phyloP scores from a whole-genome alignment of 1,140 invertebrate species.

The Spodoptera frugiperda region DNA sequence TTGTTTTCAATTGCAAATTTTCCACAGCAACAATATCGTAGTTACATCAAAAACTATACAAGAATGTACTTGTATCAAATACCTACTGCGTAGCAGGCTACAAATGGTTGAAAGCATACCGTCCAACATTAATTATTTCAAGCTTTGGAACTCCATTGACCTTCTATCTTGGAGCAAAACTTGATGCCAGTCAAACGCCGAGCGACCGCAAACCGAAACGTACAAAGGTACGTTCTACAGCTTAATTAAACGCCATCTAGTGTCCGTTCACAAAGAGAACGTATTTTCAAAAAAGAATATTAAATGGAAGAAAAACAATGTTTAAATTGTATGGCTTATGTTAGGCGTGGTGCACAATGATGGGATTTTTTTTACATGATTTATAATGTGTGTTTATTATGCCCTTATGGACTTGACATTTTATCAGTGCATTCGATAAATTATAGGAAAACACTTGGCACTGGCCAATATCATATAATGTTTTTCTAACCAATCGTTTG shows the following conservation, averaged over 20 bases:
- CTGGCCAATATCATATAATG: no score
- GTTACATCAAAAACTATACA: no score
- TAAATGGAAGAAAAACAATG: slow-evolving; percentile 14
- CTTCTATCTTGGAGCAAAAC: not conserved
- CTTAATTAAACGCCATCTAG: not conserved
- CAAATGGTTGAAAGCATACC: not conserved
- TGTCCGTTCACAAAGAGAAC: not conserved
- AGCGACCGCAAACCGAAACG: not conserved
- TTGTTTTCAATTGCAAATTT: no score
- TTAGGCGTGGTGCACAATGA: no score
- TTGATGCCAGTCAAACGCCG: not conserved
- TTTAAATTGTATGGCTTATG: not conserved
- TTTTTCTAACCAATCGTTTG: no score
- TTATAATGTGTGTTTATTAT: no score
- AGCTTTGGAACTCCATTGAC: not conserved
- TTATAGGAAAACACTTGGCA: no score
- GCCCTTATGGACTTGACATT: no score
- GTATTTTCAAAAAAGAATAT: not conserved
- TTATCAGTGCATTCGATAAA: no score
- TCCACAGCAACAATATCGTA: no score
- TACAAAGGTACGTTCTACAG: slow-evolving; percentile 1
- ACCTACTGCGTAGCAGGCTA: not conserved
- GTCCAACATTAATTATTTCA: not conserved
- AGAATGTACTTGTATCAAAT: no score
- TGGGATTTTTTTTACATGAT: no score